Conservation (phyloP, 2,113 vertebrate genomes). For the Thymallus thymallus region DNA sequence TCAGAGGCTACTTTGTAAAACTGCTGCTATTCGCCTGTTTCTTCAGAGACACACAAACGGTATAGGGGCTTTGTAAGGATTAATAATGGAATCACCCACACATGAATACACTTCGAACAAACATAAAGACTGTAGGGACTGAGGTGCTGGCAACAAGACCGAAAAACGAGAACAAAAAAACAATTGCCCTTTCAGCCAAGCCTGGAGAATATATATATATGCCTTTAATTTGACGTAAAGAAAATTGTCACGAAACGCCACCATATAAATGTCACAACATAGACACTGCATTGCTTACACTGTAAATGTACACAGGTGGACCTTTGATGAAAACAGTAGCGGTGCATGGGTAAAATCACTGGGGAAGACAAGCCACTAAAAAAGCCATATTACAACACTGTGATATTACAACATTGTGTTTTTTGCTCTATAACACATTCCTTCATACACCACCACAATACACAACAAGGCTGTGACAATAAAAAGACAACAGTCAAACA, state of each 20-base stretch:
- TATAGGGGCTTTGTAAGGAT: constrained; percentile 13
- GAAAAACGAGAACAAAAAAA: not conserved
- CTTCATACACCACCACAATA: too few species aligned
- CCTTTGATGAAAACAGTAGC: too few species aligned
- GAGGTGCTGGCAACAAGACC: not conserved
- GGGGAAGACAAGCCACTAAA: too few species aligned
- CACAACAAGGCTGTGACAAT: too few species aligned
- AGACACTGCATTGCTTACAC: not conserved
- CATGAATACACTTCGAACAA: not conserved
- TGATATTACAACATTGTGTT: too few species aligned
- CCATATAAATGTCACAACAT: not conserved
- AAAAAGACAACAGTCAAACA: too few species aligned
- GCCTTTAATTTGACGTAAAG: not conserved
- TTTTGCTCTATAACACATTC: too few species aligned
- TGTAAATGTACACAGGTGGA: not conserved
- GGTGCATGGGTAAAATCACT: too few species aligned
- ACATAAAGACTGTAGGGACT: not conserved
- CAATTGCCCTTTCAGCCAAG: constrained; percentile 1
- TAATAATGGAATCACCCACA: constrained; percentile 2
- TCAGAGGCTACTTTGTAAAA: constrained; percentile 1
- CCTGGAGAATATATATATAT: not conserved
- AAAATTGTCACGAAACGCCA: not conserved
- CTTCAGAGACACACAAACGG: constrained; percentile 4
- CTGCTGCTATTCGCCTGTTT: constrained; percentile 9
- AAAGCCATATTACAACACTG: too few species aligned